A percentile compares a stretch with the other conserved stretches of the same genome.
phyloP scores from a whole-genome alignment of 2,888 invertebrate species.

The Meghimatium bilineatum region DNA sequence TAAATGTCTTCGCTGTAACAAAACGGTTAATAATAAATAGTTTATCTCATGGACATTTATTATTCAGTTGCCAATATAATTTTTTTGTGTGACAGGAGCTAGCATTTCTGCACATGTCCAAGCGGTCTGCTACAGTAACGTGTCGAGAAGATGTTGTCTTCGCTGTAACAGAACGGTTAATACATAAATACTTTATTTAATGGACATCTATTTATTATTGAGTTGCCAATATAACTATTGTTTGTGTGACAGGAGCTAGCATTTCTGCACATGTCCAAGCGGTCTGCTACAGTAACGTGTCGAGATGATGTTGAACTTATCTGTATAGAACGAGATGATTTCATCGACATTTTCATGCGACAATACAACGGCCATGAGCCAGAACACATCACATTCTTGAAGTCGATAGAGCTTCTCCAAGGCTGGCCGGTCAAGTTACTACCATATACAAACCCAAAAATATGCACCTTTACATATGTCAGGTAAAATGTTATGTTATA shows the following conservation, averaged over 20 bases:
- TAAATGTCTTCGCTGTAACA: too few relatives aligned
- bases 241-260: conserved; percentile 74
- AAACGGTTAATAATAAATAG: too few relatives aligned
- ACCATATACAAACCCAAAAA: conserved; percentile 71
- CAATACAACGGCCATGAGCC: conserved; percentile 70
- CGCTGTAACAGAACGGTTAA: too few relatives aligned
- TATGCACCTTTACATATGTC: conserved; percentile 75
- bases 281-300: conserved; percentile 76
- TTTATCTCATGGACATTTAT: too few relatives aligned
- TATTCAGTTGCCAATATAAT: background rate
- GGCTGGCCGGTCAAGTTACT: conserved; percentile 74
- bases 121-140: conserved; percentile 75
- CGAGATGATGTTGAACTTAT: conserved; percentile 80
- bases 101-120: conserved; percentile 73
- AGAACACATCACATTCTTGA: conserved; percentile 72
- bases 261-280: conserved; percentile 70
- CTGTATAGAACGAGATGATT: conserved; percentile 83
- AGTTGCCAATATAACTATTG: background rate
- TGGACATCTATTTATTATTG: too few relatives aligned
- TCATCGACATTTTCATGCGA: conserved; percentile 79
- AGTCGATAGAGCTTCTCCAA: conserved; percentile 64
- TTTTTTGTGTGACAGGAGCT: conserved; percentile 66
- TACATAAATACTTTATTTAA: too few relatives aligned
- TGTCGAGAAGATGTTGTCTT: conserved; percentile 73
- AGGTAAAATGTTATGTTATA: conserved; percentile 58